These are phyloP conservation scores for Danionella dracula DNA, from an alignment of 2,797 vertebrate species.

Conservation along the genomic window DNA sequence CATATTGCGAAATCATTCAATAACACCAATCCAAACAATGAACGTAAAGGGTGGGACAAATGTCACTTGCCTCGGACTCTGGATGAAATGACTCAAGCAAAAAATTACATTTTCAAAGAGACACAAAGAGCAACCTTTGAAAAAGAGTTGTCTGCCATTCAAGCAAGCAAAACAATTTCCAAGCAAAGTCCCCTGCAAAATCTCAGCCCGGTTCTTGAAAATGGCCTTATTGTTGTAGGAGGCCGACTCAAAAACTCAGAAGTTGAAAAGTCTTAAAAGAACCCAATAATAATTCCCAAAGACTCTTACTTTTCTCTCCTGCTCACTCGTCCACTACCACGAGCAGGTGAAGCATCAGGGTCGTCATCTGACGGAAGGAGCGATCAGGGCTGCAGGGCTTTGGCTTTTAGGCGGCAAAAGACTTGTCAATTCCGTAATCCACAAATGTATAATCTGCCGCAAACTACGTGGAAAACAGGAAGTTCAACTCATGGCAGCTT, in stretches of 20 bases:
- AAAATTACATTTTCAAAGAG: not conserved
- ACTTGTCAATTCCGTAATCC: too few species aligned
- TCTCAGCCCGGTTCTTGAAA: not conserved
- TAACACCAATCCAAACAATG: not conserved
- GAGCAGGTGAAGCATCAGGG: too few species aligned
- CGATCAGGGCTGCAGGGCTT: too few species aligned
- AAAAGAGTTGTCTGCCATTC: not conserved
- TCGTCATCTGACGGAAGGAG: too few species aligned
- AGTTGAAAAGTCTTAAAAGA: not conserved
- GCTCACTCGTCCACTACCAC: too few species aligned
- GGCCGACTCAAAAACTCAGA: not conserved
- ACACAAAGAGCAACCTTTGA: not conserved
- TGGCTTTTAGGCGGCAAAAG: too few species aligned
- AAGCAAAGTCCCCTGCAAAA: not conserved
- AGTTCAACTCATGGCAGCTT: not conserved
- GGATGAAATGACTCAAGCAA: not conserved
- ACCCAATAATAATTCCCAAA: not conserved
- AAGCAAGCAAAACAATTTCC: not conserved
- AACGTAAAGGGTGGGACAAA: not conserved
- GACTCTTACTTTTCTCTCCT: too few species aligned
- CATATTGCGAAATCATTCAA: not conserved
- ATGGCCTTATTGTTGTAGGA: not conserved
- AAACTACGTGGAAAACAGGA: too few species aligned
- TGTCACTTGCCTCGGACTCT: not conserved
- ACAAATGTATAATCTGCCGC: too few species aligned